A percentile compares a stretch with the other conserved stretches of the same genome.
phyloP scores from a whole-genome alignment of 2,113 vertebrate species.

The Tursiops truncatus region DNA sequence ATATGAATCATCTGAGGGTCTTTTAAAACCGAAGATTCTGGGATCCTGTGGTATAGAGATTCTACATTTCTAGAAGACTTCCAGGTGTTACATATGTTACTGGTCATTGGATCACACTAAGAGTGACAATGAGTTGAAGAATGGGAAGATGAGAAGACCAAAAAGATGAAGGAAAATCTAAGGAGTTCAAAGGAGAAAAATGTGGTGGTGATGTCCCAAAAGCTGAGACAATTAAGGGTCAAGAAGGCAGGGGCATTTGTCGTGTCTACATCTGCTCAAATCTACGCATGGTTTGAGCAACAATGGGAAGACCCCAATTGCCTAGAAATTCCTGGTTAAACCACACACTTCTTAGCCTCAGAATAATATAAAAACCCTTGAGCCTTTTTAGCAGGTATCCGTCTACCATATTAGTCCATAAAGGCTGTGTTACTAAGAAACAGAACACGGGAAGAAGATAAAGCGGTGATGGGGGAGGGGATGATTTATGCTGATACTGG shows the following conservation, averaged over 20 bases:
- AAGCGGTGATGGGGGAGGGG: fast-evolving
- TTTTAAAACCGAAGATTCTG: neutral
- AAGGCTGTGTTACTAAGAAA: neutral
- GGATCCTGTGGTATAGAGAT: neutral
- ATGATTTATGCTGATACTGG: neutral
- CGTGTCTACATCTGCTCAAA: neutral
- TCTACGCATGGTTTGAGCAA: neutral
- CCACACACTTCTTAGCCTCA: neutral
- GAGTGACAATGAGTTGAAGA: neutral
- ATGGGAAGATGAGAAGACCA: neutral
- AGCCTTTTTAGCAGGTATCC: neutral
- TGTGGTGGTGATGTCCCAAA: neutral
- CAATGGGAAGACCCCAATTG: neutral
- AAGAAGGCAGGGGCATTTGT: neutral
- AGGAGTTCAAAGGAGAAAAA: neutral
- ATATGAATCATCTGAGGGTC: neutral
- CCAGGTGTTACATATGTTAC: neutral
- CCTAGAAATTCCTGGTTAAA: neutral
- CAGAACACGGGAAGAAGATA: neutral
- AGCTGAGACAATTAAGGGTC: neutral
- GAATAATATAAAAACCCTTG: neutral
- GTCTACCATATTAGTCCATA: neutral
- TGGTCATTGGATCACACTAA: neutral
- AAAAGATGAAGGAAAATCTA: neutral
- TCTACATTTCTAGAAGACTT: neutral